Percentiles rank a stretch among this genome's conserved stretches.
These are phyloP conservation scores for Melanaphis sacchari DNA, from an alignment of 1,140 invertebrate genomes.

Conservation along the genomic window DNA sequence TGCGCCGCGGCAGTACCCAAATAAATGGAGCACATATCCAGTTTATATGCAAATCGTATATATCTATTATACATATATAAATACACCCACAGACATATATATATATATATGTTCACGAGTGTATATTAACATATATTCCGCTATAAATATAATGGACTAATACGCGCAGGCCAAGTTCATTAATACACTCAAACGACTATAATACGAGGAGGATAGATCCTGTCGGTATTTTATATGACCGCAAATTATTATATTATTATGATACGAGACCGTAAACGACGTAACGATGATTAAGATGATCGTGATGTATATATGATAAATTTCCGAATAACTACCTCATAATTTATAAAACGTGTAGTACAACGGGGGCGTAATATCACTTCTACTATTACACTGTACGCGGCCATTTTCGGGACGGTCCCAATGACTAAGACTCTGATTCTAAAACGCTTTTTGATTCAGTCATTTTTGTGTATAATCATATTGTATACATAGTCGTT, in stretches of 20 bases:
- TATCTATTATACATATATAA: background rate
- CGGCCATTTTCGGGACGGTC: background rate
- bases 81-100: background rate
- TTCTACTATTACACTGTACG: too few relatives aligned
- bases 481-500: too few relatives aligned
- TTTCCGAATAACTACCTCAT: background rate
- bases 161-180: background rate
- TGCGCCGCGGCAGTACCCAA: background rate
- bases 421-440: background rate
- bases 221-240: background rate
- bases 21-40: constrained; percentile 48
- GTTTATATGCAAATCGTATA: constrained; percentile 53
- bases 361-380: background rate
- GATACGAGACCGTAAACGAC: background rate
- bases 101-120: background rate
- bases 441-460: background rate
- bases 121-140: background rate
- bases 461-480: background rate
- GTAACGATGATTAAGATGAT: too few relatives aligned
- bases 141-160: background rate
- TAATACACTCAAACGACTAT: background rate
- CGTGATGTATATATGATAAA: background rate
- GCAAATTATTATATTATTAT: background rate
- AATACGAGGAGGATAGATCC: background rate
- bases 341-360: background rate